Evolutionary conservation across 2,797 vertebrate genomes (phyloP), one percentile per base, ranked within the genome.

Genomic region (Urophycis tenuis): DNA sequence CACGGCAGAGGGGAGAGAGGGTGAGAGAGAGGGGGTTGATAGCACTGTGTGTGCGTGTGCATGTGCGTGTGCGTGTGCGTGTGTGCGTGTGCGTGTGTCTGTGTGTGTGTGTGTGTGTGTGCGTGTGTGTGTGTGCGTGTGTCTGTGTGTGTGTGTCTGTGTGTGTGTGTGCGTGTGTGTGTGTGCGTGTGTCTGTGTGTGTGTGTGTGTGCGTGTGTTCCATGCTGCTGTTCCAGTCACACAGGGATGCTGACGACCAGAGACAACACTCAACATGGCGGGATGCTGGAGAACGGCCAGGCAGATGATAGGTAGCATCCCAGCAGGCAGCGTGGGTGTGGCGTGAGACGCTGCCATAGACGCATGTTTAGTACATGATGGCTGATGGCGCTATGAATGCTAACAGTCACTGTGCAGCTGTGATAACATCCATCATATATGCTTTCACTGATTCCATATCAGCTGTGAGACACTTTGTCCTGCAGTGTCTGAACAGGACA

Each of bases 11-110:
- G 53, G 25, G 22, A 11, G 53, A 8, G 49, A 64, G 53, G 0
- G 12, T 25, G 12, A 64, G 12, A 14, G 4, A 64, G 11, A 17
- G 7, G 1, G 15, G 29, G 60, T 3, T 6, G 45, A 49, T 49
- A 17, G 5, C 45, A 22, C 3, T 49, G 75, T 60, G 3, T 32
- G 34, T n/a, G 74, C 32, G 78, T 39, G 74, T 33, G 78, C 72
- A 74, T 60, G 45, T 80, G 67, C n/a, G 19, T 64, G 19, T 64
- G 19, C n/a, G 49, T 15, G 4, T 53, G 49, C 19, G 12, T 15
- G 49, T 14, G 2, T 64, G 22, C 25, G 22, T 64, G 22, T 64
- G 60, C 3, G n/a, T 70, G 29, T 31, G 11, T 70, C 11, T 70
- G 11, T 31, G 67, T 70, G 67, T 70, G 67, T 29, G 64, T 30